Conservation (phyloP, 2,797 vertebrate species). For the Platyrinchus mystaceus region DNA sequence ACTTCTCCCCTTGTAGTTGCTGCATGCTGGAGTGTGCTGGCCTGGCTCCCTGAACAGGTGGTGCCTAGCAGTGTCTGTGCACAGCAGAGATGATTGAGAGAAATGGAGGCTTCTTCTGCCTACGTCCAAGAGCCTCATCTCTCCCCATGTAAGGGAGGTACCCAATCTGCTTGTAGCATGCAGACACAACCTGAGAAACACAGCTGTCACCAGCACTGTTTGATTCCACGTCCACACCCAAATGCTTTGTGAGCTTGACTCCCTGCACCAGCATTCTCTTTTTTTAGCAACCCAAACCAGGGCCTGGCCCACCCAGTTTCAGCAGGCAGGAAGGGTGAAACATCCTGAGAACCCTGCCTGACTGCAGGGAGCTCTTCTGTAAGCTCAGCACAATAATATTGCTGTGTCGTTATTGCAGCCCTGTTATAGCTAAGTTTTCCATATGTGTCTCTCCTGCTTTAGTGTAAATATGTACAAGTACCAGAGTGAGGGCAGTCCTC, state of each 20-base stretch:
- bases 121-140: neutral
- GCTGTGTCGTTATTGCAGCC: neutral
- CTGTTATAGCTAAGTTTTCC: neutral
- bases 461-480: neutral
- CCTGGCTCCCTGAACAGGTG: neutral
- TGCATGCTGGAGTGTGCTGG: neutral
- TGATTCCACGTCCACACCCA: neutral
- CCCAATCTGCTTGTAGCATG: neutral
- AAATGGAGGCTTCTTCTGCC: neutral
- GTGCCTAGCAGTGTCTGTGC: neutral
- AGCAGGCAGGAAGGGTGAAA: neutral
- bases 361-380: neutral
- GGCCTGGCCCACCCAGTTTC: neutral
- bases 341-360: neutral
- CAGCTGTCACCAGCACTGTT: neutral
- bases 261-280: neutral
- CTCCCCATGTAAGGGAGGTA: neutral
- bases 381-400: neutral
- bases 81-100: neutral
- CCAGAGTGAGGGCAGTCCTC: fast-evolving
- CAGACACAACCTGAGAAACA: neutral
- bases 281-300: neutral
- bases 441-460: neutral
- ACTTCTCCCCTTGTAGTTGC: neutral
- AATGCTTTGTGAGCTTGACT: neutral